These are phyloP conservation scores for Larimichthys crocea DNA, from an alignment of 2,113 vertebrate species.

Conservation along the genomic window DNA sequence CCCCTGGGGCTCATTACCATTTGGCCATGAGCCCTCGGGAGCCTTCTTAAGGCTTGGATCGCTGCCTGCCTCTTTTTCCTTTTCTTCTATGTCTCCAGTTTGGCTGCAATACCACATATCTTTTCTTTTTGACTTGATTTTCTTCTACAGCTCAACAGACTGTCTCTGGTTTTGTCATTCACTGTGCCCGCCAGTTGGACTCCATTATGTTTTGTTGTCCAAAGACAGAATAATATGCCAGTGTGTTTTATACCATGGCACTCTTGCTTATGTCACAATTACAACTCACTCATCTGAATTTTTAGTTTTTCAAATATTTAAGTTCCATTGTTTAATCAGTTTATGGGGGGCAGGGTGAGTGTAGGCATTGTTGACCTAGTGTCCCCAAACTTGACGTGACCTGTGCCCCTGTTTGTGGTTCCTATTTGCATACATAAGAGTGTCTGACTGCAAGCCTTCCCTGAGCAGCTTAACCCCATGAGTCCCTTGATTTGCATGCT, in stretches of 20 bases:
- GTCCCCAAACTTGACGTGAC: constrained; percentile 69
- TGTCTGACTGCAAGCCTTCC: constrained; percentile 72
- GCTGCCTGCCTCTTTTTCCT: constrained; percentile 73
- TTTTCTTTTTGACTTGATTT: constrained; percentile 68
- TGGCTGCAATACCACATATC: constrained; percentile 72
- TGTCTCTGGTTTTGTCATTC: constrained; percentile 64
- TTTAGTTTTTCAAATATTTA: constrained; percentile 16
- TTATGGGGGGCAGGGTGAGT: not conserved
- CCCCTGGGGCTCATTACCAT: constrained; percentile 84
- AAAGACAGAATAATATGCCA: constrained; percentile 45
- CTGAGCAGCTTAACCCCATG: constrained; percentile 80
- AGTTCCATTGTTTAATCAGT: constrained; percentile 15
- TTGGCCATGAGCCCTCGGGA: constrained; percentile 81
- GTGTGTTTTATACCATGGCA: constrained; percentile 16
- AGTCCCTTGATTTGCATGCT: constrained; percentile 85
- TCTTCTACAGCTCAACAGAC: constrained; percentile 61
- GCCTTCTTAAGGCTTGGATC: constrained; percentile 79
- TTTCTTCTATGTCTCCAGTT: constrained; percentile 71
- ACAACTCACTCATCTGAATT: not conserved
- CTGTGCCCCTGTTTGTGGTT: constrained; percentile 76
- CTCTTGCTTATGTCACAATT: not conserved
- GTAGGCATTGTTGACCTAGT: constrained; percentile 60
- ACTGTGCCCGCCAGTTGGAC: constrained; percentile 46
- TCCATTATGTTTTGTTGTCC: constrained; percentile 46
- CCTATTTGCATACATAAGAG: constrained; percentile 82